Percentiles rank a stretch among this genome's conserved stretches.
phyloP scores from a whole-genome alignment of 2,113 vertebrate species.

The Myotis yumanensis region DNA sequence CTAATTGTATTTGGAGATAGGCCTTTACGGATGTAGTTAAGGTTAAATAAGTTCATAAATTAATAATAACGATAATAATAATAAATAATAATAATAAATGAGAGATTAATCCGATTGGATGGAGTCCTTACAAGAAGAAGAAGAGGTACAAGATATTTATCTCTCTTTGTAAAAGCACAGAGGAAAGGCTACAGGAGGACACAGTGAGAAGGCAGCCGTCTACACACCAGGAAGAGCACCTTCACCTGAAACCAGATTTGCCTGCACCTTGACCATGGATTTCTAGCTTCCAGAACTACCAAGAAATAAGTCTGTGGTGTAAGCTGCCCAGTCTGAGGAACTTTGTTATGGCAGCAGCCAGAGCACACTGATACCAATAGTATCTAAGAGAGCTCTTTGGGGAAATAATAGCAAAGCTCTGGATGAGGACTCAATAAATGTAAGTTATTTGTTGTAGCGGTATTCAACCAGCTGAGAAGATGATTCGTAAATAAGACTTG shows the following conservation, averaged over 20 bases:
- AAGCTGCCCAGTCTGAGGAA: not conserved
- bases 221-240: not conserved
- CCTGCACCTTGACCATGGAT: not conserved
- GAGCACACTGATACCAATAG: not conserved
- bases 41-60: slow-evolving; percentile 19
- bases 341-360: not conserved
- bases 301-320: not conserved
- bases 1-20: not conserved
- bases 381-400: not conserved
- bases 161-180: not conserved
- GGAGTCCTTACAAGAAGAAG: not conserved
- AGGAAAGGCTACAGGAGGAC: not conserved
- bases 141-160: not conserved
- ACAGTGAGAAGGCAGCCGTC: not conserved
- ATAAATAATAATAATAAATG: not conserved
- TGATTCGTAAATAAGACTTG: not conserved
- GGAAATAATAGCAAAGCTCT: not conserved
- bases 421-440: not conserved
- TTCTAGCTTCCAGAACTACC: not conserved
- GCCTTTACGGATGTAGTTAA: not conserved
- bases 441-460: not conserved
- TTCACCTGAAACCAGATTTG: not conserved
- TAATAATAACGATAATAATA: not conserved
- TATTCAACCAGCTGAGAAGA: not conserved
- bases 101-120: not conserved